phyloP scores from a whole-genome alignment of 2,113 vertebrate genomes.

The Pogona vitticeps region DNA sequence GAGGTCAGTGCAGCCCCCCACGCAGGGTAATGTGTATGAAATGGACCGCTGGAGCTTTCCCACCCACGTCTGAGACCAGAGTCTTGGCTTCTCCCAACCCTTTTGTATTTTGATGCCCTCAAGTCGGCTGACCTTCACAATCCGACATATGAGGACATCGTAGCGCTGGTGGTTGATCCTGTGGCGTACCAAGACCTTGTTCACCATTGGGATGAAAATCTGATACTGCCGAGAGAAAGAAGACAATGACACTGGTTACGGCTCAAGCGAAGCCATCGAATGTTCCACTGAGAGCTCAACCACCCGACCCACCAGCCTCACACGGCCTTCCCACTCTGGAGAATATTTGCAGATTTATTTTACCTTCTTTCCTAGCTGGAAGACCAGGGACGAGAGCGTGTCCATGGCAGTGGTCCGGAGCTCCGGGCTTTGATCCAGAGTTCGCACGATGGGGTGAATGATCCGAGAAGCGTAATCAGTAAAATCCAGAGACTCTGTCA shows the following conservation, averaged over 20 bases:
- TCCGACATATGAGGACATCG: slow-evolving; percentile 95
- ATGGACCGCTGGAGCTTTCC: too few relatives aligned
- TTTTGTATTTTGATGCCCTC: not conserved
- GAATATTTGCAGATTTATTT: fast-evolving
- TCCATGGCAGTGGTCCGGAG: slow-evolving; percentile 94
- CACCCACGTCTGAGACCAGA: too few relatives aligned
- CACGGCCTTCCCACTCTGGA: not conserved
- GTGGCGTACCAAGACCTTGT: slow-evolving; percentile 95
- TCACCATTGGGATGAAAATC: slow-evolving; percentile 99
- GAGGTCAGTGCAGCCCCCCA: too few relatives aligned
- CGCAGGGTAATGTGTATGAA: too few relatives aligned
- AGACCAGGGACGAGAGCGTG: slow-evolving; percentile 94
- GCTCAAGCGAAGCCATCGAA: not conserved
- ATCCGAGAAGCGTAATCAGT: slow-evolving; percentile 97
- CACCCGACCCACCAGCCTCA: not conserved
- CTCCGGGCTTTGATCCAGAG: slow-evolving; percentile 92
- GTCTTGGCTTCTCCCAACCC: too few relatives aligned
- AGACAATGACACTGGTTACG: not conserved
- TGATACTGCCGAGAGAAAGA: slow-evolving; percentile 84
- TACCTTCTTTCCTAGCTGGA: slow-evolving; percentile 98
- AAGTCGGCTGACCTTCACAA: slow-evolving; percentile 87
- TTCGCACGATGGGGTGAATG: slow-evolving; percentile 94
- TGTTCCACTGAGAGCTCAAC: not conserved
- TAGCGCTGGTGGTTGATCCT: slow-evolving; percentile 96
- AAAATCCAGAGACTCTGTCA: slow-evolving; percentile 97